Percentiles rank a stretch among this genome's conserved stretches.
phyloP scores from a whole-genome alignment of 2,113 vertebrate genomes.

The Gnathonemus echidnorhynchus region DNA sequence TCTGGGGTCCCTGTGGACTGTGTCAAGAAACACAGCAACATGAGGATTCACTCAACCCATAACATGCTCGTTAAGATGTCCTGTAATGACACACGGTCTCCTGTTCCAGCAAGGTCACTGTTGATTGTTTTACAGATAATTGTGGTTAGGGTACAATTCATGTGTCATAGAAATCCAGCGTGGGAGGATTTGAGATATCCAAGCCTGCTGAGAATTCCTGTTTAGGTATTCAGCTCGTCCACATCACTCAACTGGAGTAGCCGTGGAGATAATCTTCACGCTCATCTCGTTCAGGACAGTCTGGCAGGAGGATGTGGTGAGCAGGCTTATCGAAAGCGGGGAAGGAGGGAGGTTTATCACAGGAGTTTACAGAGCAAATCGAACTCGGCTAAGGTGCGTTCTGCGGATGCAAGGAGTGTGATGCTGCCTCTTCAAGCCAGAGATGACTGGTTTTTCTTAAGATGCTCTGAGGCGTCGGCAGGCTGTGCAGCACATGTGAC shows the following conservation, averaged over 20 bases:
- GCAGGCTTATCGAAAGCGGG: neutral
- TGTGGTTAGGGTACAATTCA: neutral
- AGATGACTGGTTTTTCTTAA: neutral
- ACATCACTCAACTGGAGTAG: neutral
- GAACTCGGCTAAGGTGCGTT: neutral
- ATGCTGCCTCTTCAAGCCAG: neutral
- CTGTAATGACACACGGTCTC: neutral
- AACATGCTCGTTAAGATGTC: neutral
- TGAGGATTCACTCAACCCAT: neutral
- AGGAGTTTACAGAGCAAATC: neutral
- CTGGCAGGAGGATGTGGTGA: neutral
- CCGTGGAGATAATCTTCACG: neutral
- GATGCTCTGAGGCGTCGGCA: neutral
- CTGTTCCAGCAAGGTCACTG: neutral
- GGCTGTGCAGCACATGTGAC: neutral
- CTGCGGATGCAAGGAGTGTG: neutral
- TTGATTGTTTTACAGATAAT: neutral
- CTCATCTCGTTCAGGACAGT: neutral
- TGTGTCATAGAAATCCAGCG: neutral
- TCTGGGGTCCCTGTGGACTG: neutral
- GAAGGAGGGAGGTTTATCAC: neutral
- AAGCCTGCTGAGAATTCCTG: neutral
- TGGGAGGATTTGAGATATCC: neutral
- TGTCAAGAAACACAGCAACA: neutral
- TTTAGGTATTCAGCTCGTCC: neutral